Evolutionary conservation across 2,113 vertebrate species (phyloP).

Genomic region (Mesembrinibis cayennensis): DNA sequence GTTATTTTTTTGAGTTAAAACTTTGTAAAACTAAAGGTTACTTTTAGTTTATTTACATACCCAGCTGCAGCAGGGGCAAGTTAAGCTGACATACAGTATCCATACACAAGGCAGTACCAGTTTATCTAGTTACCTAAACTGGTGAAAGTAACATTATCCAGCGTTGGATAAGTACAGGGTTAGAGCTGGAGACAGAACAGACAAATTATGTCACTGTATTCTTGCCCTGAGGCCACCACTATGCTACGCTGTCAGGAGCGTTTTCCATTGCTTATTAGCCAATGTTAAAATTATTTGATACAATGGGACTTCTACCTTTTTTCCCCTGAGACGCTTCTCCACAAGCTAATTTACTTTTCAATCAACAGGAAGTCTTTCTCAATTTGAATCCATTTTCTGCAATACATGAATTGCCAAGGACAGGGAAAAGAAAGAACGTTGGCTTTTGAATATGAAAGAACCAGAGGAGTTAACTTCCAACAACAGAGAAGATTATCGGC

Average conservation of each 20-base stretch:
- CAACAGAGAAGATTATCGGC: not conserved
- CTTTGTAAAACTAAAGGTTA: not conserved
- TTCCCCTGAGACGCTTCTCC: not conserved
- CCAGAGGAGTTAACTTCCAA: not conserved
- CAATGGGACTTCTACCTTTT: not conserved
- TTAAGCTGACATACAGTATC: not conserved
- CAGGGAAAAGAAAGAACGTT: not conserved
- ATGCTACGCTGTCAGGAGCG: fast-evolving
- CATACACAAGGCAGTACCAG: not conserved
- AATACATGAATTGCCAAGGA: not conserved
- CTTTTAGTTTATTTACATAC: not conserved
- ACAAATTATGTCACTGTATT: not conserved
- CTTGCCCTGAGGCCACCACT: not conserved
- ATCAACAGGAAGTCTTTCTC: not conserved
- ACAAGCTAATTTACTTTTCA: not conserved
- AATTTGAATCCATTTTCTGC: not conserved
- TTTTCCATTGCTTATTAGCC: not conserved
- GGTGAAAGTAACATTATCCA: not conserved
- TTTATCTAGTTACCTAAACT: conserved; percentile 4
- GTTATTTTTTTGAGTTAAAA: not conserved
- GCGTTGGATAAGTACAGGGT: not conserved
- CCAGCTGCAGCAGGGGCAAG: not conserved
- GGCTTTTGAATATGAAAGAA: not conserved
- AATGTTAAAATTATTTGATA: not conserved
- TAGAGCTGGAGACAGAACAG: not conserved